These are phyloP conservation scores for Fopius arisanus DNA, from an alignment of 1,140 invertebrate genomes.

Conservation along the genomic window DNA sequence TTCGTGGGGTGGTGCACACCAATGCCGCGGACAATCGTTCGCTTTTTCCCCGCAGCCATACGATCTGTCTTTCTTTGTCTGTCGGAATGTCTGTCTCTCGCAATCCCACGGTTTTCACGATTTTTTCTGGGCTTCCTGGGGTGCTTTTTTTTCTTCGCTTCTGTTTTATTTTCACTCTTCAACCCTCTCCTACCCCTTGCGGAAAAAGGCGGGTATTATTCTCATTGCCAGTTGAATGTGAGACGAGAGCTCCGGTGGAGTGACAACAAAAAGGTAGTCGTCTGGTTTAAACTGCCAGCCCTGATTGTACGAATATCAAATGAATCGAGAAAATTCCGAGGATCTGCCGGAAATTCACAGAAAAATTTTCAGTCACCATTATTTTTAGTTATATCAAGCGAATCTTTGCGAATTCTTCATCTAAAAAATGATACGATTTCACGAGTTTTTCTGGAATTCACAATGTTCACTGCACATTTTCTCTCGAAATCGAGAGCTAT, in stretches of 20 bases:
- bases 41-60: constrained; percentile 8
- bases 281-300: constrained; percentile 4
- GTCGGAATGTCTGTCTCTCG: neutral
- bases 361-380: neutral
- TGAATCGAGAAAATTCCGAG: neutral
- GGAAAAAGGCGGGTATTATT: neutral
- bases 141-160: too few relatives aligned
- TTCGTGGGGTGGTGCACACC: constrained; percentile 6
- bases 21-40: neutral
- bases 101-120: neutral
- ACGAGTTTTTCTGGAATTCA: too few relatives aligned
- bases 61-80: constrained; percentile 17
- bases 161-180: neutral
- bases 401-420: too few relatives aligned
- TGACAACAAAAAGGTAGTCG: constrained; percentile 17
- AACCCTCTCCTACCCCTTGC: neutral
- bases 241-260: neutral
- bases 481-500: too few relatives aligned
- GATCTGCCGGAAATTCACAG: neutral
- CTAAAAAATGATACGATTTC: too few relatives aligned
- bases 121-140: neutral
- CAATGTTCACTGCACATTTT: too few relatives aligned
- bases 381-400: too few relatives aligned
- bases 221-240: neutral
- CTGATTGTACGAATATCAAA: neutral